Evolutionary conservation across 2,113 vertebrate genomes (phyloP).

Genomic region (Peromyscus leucopus): DNA sequence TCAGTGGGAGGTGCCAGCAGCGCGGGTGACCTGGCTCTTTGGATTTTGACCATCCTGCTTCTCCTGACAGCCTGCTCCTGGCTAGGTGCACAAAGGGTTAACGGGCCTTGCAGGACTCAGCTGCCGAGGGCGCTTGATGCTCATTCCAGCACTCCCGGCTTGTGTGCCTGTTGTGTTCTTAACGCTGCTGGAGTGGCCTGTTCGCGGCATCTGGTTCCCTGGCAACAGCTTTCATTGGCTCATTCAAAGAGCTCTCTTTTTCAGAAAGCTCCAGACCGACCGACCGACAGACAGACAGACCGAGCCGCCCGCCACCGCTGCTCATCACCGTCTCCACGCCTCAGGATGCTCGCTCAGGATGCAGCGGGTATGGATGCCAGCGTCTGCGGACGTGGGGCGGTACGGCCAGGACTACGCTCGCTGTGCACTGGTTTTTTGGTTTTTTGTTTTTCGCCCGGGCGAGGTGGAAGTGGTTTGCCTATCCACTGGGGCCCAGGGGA

Average conservation of each 20-base stretch:
- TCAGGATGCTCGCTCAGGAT: conserved; percentile 86
- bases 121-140: conserved; percentile 85
- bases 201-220: conserved; percentile 91
- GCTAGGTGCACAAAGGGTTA: conserved; percentile 85
- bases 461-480: conserved; percentile 59
- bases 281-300: conserved; percentile 87
- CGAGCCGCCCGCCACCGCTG: conserved; percentile 88
- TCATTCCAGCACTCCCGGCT: conserved; percentile 87
- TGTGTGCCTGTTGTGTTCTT: conserved; percentile 84
- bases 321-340: conserved; percentile 89
- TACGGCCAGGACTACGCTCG: conserved; percentile 83
- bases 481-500: conserved; percentile 49
- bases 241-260: conserved; percentile 91
- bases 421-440: conserved; percentile 11
- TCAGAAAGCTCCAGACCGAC: conserved; percentile 85
- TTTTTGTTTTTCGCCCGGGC: neutral
- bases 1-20: neutral
- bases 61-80: neutral
- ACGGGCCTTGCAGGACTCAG: conserved; percentile 73
- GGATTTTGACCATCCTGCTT: neutral
- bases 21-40: neutral
- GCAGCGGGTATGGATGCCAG: conserved; percentile 89
- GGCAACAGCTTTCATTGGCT: conserved; percentile 92
- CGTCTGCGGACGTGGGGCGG: conserved; percentile 75
- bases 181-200: conserved; percentile 87